Evolutionary conservation across 2,888 invertebrate genomes (phyloP), one percentile per base, ranked within the genome.

Genomic region (Aleiodes alternator): DNA sequence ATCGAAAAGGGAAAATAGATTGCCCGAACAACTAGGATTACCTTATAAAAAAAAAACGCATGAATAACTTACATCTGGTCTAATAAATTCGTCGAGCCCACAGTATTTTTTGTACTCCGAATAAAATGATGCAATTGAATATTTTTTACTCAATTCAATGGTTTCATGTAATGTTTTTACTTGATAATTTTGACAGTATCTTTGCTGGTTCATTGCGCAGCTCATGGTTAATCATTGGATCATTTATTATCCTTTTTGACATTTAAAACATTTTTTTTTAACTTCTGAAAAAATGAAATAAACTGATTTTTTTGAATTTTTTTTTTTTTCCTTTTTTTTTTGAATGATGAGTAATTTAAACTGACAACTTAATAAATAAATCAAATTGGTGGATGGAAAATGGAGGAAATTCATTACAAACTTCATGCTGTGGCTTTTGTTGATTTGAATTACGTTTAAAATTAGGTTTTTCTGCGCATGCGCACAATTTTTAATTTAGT

Each of bases 81-180:
- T 4, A 59, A 14, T 59, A 34, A 59, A 34, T 59, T 59, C 34
- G 34, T 59, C 59, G 0, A 59, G 59, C n/a, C 59, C 59, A 31
- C 59, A 59, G 34, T 59, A 59, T 59, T 31, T 34, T 38, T 59
- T 59, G 11, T 59, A 59, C n/a, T 59, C 59, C 38, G 59, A 59
- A 59, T 59, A 34, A 59, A 59, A 14, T n/a, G n/a, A n/a, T 34
- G 59, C 38, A 23, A 11, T 57, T 8, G 14, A 59, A 34, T 59
- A 34, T 59, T 59, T 59, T 59, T 29, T n/a, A n/a, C 34, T 59
- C 4, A 59, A 59, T 31, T 34, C 12, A 9, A 59, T 9, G 38
- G 12, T 59, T 6, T 29, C 12, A 57, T 31, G 29, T n/a, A 38
- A 34, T 34, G 59, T 59, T 7, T 59, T 59, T 31, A 59, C 59